phyloP scores from a whole-genome alignment of 2,888 invertebrate genomes.

The Trichacis sp. region DNA sequence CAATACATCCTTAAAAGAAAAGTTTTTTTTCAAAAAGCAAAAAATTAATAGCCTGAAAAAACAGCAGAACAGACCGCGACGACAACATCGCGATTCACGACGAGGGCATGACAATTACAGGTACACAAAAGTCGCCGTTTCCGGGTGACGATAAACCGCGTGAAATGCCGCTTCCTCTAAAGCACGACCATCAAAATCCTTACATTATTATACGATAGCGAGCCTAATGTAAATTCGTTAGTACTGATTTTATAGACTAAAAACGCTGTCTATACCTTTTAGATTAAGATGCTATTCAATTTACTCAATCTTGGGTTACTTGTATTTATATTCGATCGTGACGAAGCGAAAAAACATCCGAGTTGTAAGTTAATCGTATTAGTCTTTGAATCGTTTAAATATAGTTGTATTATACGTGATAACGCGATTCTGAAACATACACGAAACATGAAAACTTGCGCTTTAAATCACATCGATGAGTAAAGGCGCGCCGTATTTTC shows the following conservation, averaged over 20 bases:
- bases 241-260: slow-evolving; percentile 43
- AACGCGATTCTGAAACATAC: slow-evolving; percentile 64
- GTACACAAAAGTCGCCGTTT: slow-evolving; percentile 25
- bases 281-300: slow-evolving; percentile 36
- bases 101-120: neutral
- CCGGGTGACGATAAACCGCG: slow-evolving; percentile 25
- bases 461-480: slow-evolving; percentile 66
- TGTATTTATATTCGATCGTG: slow-evolving; percentile 42
- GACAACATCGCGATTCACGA: slow-evolving; percentile 12
- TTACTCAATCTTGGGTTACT: slow-evolving; percentile 40
- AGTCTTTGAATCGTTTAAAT: slow-evolving; percentile 48
- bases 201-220: slow-evolving; percentile 37
- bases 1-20: no score
- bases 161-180: slow-evolving; percentile 39
- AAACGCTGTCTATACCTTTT: slow-evolving; percentile 35
- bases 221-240: slow-evolving; percentile 45
- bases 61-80: slow-evolving; percentile 10
- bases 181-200: slow-evolving; percentile 29
- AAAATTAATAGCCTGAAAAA: neutral
- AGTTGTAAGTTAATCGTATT: slow-evolving; percentile 53
- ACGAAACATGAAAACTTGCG: slow-evolving; percentile 64
- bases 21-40: no score
- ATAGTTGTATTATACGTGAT: slow-evolving; percentile 53
- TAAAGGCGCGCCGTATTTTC: slow-evolving; percentile 46
- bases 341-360: slow-evolving; percentile 52